These are phyloP conservation scores for Chloroceryle inda DNA, from an alignment of 2,797 vertebrate species.

Conservation along the genomic window DNA sequence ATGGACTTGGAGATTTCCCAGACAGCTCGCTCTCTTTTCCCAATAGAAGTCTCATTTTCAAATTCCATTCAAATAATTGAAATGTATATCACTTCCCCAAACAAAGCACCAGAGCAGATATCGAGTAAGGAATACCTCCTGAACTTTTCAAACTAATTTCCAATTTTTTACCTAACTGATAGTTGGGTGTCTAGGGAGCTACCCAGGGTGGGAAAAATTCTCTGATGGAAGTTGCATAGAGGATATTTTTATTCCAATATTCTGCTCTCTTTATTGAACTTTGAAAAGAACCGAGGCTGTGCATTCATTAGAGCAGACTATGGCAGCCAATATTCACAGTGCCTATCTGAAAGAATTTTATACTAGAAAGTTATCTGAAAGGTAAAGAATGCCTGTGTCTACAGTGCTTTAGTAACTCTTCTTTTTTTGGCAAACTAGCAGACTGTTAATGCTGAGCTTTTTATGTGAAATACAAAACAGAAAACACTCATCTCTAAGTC, in stretches of 20 bases:
- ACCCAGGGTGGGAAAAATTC: neutral
- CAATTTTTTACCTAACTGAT: neutral
- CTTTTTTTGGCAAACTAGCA: slow-evolving; percentile 49
- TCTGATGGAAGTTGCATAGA: neutral
- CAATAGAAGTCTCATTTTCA: neutral
- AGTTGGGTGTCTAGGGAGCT: neutral
- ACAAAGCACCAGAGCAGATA: neutral
- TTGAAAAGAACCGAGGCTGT: slow-evolving; percentile 3
- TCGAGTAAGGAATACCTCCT: neutral
- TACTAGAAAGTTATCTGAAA: slow-evolving; percentile 36
- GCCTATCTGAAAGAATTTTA: neutral
- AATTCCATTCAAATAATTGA: neutral
- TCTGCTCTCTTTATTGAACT: neutral
- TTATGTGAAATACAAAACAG: slow-evolving; percentile 51
- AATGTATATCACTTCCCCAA: neutral
- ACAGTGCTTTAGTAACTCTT: slow-evolving; percentile 42
- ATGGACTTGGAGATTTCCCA: neutral
- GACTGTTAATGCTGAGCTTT: slow-evolving; percentile 54
- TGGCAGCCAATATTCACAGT: neutral
- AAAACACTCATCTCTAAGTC: slow-evolving; percentile 29
- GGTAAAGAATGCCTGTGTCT: slow-evolving; percentile 48
- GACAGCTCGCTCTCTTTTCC: neutral
- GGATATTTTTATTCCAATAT: neutral
- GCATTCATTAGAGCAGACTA: neutral
- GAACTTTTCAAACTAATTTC: neutral